Base-by-base conservation (phyloP, 1,140 invertebrate genomes). In the Drosophila santomea region DNA sequence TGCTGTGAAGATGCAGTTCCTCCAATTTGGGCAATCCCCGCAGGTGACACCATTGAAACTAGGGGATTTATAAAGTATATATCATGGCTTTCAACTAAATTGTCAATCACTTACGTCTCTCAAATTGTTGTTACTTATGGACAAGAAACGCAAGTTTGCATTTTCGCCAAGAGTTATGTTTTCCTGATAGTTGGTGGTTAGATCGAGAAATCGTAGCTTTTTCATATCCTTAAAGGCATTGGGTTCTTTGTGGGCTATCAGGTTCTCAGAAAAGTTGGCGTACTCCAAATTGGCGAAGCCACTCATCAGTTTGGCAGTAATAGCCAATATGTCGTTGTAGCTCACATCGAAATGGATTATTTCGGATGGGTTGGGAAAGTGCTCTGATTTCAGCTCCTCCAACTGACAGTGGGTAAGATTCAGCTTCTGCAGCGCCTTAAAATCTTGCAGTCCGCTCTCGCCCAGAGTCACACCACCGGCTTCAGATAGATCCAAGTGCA, bases 201-300 rank as follows among this genome's bases (percentile, higher is more conserved):
- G 52, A 39, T 92, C 74, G 6, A 92, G 55, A 6, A 52, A 63
- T 1, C 50, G 11, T 41, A 92, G 57, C 5, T 75, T 39, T 44
- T 47, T 51, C 0, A 85, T 23, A 4, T 47, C 38, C 35, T 56
- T 64, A 15, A 88, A 88, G 3, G 83, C 60, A 50, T 88, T 48
- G 0, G 17, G 4, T n/a, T 90, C 71, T 0, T 92, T 36, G 0
- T 43, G 20, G 5, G 78, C 64, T 32, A 92, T 77, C 2, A 73
- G 36, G 55, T 92, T 92, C 8, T 81, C 67, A 2, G 91, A 91
- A 41, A 92, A 90, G 48, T 92, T 92, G 4, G 58, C 81, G n/a
- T 78, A 74, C 11, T 71, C 74, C 41, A 92, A 59, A 20, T 76
- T 58, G 4, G 50, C 32, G 43, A 91, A 17, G 32, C 68, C 60